Evolutionary conservation across 1,140 invertebrate genomes (phyloP).

Genomic region (Papilio machaon): DNA sequence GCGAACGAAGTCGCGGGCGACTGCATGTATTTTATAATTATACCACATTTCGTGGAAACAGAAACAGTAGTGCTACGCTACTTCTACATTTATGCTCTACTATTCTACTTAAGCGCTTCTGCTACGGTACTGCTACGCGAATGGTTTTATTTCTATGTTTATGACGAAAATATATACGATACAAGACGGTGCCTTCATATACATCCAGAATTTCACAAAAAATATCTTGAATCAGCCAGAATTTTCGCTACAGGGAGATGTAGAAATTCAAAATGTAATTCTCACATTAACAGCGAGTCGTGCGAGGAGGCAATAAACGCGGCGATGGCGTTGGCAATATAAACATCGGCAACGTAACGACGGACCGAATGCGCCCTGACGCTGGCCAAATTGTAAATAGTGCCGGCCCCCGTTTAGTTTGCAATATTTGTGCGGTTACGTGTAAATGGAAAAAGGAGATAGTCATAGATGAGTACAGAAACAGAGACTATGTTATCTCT

Average conservation of each 20-base stretch:
- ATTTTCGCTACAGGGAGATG: background rate
- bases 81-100: background rate
- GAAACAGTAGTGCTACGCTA: too few relatives aligned
- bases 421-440: constrained; percentile 78
- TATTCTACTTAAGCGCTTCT: background rate
- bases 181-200: background rate
- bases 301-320: constrained; percentile 59
- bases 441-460: constrained; percentile 78
- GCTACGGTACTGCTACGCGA: background rate
- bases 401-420: constrained; percentile 76
- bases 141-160: background rate
- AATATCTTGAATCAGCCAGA: constrained; percentile 7
- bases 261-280: constrained; percentile 36
- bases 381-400: constrained; percentile 77
- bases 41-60: too few relatives aligned
- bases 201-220: background rate
- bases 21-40: too few relatives aligned
- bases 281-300: constrained; percentile 42
- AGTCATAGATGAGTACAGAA: constrained; percentile 46
- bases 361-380: constrained; percentile 68
- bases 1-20: too few relatives aligned
- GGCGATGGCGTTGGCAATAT: constrained; percentile 62
- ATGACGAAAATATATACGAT: background rate
- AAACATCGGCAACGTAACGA: constrained; percentile 76
- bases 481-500: constrained; percentile 41